Base-by-base conservation (phyloP, 2,113 vertebrate species). In the Misgurnus anguillicaudatus region DNA sequence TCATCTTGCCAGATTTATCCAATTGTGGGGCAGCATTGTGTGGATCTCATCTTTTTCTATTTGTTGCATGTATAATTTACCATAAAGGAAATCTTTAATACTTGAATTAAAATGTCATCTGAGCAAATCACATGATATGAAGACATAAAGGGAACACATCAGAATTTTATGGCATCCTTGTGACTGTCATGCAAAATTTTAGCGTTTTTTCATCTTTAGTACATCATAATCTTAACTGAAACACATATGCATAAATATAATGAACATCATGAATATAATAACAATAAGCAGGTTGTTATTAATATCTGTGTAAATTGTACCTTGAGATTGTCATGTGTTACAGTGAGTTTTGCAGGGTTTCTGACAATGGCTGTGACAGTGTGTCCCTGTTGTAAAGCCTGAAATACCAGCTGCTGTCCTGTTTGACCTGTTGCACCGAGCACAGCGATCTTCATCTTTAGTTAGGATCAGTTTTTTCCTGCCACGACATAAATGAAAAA, bases 381-480 rank as follows among this genome's bases (percentile, higher is more conserved):
- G 69, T 94, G 93, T 9, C 92, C 93, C 55, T 93, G 89, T 72
- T 91, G 83, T 63, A 94, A 86, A 0, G 93, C 93, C 87, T 94
- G 93, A 41, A 60, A 86, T 41, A 94, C 81, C 79, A 94, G 78
- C 58, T 85, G 80, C 82, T 89, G 91, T 1, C 94, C 93, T 0
- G 94, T 93, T 84, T 92, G 92, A 16, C 94, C 93, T 3, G 92
- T 93, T 72, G 92, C 94, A 74, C 94, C 93, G 79, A 94, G 86
- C 65, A 94, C 82, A 0, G 88, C 82, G 9, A 94, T 87, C 88
- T 87, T 94, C 94, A 94, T 94, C 75, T 74, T 86, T 16, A 75
- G 55, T 55, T 45, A 16, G 42, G 13, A 7, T 19, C 13, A 4
- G 10, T 19, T 48, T 11, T 66, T 42, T 42, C 77, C 75, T 72